These are phyloP conservation scores for Caenorhabditis angaria DNA, from an alignment of 2,888 invertebrate genomes.

Conservation along the genomic window DNA sequence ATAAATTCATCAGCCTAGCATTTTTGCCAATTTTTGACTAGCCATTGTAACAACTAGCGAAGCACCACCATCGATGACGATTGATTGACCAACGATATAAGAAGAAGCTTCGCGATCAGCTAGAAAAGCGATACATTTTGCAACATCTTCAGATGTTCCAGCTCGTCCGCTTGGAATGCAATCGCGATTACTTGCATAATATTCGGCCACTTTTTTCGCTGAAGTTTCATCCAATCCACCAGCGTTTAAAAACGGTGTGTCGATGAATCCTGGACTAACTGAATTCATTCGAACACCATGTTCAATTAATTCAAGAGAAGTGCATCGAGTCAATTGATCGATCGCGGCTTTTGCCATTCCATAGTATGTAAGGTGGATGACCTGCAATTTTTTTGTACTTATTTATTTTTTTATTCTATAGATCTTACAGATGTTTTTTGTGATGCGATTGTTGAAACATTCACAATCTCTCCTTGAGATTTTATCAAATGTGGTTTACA, in stretches of 20 bases:
- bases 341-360: constrained; percentile 23
- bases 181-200: constrained; percentile 9
- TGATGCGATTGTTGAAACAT: constrained; percentile 17
- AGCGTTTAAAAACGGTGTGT: constrained; percentile 27
- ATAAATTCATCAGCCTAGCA: constrained; percentile 11
- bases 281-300: constrained; percentile 29
- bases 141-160: constrained; percentile 21
- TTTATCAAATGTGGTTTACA: constrained; percentile 12
- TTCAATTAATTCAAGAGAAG: constrained; percentile 19
- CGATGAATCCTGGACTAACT: constrained; percentile 38
- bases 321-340: constrained; percentile 29
- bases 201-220: constrained; percentile 19
- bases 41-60: constrained; percentile 15
- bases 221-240: constrained; percentile 25
- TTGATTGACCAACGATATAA: constrained; percentile 30
- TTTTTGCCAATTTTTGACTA: constrained; percentile 14
- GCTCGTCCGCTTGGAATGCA: constrained; percentile 16
- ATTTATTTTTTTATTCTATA: neutral
- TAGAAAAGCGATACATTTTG: constrained; percentile 20
- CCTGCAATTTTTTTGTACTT: constrained; percentile 7
- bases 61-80: constrained; percentile 25
- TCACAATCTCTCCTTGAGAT: constrained; percentile 24
- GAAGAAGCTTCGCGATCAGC: constrained; percentile 22
- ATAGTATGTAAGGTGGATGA: constrained; percentile 13
- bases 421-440: constrained; percentile 15